Evolutionary conservation across 2,888 invertebrate species (phyloP).

Genomic region (Endotricha flammealis): DNA sequence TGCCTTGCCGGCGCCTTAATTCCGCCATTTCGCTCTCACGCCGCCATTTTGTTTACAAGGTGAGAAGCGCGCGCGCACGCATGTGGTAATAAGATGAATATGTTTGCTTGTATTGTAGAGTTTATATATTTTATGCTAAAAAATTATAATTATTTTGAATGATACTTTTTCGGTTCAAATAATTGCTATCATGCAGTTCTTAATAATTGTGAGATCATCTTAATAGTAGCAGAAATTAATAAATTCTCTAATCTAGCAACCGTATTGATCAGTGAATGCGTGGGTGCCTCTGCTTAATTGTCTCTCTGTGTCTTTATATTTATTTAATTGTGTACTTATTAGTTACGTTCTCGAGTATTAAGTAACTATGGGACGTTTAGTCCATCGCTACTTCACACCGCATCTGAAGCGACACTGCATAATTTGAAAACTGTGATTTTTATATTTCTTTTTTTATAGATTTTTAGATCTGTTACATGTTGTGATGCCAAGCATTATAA

Average conservation of each 20-base stretch:
- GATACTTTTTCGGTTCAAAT: neutral
- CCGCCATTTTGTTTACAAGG: constrained; percentile 77
- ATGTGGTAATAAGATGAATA: constrained; percentile 52
- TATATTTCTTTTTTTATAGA: constrained; percentile 70
- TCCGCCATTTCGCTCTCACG: constrained; percentile 70
- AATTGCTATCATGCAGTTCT: constrained; percentile 9
- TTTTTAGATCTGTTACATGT: constrained; percentile 72
- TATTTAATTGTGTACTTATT: constrained; percentile 72
- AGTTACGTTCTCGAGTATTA: constrained; percentile 59
- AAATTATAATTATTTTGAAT: neutral
- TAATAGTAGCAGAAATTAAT: no score
- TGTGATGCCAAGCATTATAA: constrained; percentile 61
- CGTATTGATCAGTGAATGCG: constrained; percentile 57
- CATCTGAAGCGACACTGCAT: constrained; percentile 75
- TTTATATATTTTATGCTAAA: constrained; percentile 23
- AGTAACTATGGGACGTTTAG: constrained; percentile 52
- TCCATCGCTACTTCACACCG: constrained; percentile 63
- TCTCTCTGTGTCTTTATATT: constrained; percentile 69
- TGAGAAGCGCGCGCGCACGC: constrained; percentile 71
- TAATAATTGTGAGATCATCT: no score
- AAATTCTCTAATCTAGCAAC: constrained; percentile 34
- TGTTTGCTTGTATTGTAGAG: constrained; percentile 41
- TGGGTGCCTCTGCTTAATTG: constrained; percentile 66
- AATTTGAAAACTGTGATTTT: constrained; percentile 78
- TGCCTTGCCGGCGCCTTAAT: constrained; percentile 85